Evolutionary conservation across 1,140 invertebrate genomes (phyloP).

Genomic region (Zaprionus taronus): DNA sequence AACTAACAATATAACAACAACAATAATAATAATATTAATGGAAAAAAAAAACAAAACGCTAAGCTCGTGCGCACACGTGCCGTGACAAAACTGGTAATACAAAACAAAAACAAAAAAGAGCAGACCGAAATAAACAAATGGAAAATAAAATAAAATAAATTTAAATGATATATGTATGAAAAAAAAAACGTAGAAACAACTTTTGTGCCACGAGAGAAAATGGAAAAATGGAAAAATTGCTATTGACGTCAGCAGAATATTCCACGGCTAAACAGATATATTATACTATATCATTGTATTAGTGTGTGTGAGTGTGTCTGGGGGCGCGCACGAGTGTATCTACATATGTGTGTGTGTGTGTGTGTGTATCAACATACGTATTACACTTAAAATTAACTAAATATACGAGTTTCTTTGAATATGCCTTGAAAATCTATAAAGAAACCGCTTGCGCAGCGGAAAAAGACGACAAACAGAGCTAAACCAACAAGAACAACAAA

Average conservation of each 20-base stretch:
- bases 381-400: constrained; percentile 72
- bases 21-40: not conserved
- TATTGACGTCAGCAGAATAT: constrained; percentile 81
- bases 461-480: constrained; percentile 33
- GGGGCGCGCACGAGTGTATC: not conserved
- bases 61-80: constrained; percentile 68
- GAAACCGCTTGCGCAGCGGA: constrained; percentile 63
- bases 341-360: constrained; percentile 13
- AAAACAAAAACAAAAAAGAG: constrained; percentile 29
- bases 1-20: constrained; percentile 18
- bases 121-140: constrained; percentile 23
- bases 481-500: constrained; percentile 28
- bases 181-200: constrained; percentile 52
- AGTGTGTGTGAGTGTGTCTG: not conserved
- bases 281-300: constrained; percentile 21
- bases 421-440: constrained; percentile 43
- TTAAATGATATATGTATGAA: constrained; percentile 46
- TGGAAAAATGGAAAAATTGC: constrained; percentile 74
- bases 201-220: constrained; percentile 67
- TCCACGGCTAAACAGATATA: constrained; percentile 65
- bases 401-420: constrained; percentile 49
- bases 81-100: constrained; percentile 54
- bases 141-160: constrained; percentile 63
- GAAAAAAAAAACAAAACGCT: constrained; percentile 32
- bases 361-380: constrained; percentile 48